These are phyloP conservation scores for Zaprionus camerounensis DNA, from an alignment of 1,140 invertebrate genomes.

Conservation along the genomic window DNA sequence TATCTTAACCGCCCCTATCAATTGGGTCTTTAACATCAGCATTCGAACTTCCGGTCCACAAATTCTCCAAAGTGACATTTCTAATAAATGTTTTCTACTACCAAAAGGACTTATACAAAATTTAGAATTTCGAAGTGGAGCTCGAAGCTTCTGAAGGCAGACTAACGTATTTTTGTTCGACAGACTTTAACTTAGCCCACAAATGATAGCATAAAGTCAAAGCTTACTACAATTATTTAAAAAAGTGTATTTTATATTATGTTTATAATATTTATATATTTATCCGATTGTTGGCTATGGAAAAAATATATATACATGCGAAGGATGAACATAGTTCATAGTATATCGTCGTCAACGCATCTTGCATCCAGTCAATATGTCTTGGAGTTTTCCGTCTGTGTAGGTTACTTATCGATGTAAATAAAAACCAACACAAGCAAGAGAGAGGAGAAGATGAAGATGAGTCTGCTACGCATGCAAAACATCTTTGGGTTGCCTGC, in stretches of 20 bases:
- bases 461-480: constrained; percentile 61
- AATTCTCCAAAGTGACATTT: not conserved
- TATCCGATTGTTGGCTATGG: no score
- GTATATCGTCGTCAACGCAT: no score
- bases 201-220: not conserved
- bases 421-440: constrained; percentile 43
- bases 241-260: no score
- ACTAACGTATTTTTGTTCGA: not conserved
- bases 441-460: not conserved
- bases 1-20: not conserved
- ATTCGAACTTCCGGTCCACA: not conserved
- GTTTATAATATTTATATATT: no score
- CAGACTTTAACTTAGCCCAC: not conserved
- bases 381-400: not conserved
- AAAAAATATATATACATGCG: no score
- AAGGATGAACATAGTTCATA: no score
- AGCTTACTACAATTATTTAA: not conserved
- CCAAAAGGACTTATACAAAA: not conserved
- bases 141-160: not conserved
- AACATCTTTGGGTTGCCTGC: constrained; percentile 36
- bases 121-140: not conserved
- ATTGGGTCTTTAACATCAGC: not conserved
- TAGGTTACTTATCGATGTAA: constrained; percentile 61
- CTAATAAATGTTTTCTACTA: not conserved
- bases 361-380: not conserved